Evolutionary conservation across 2,888 invertebrate species (phyloP).

Genomic region (Lasius platythorax): DNA sequence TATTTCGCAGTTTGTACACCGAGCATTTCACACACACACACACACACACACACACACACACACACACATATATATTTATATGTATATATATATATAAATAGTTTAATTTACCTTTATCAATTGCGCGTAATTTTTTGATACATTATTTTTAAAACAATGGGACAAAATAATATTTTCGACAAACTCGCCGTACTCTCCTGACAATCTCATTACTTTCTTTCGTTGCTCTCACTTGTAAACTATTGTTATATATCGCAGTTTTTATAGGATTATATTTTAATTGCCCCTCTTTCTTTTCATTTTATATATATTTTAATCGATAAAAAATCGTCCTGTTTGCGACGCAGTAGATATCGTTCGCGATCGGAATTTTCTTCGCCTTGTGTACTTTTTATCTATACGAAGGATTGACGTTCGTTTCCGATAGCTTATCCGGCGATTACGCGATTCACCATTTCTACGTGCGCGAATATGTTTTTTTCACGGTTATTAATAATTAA

Average conservation of each 20-base stretch:
- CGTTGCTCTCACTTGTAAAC: neutral
- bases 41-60: too few species aligned
- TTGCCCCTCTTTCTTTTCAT: too few species aligned
- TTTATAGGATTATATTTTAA: slow-evolving; percentile 9
- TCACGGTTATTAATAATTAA: slow-evolving; percentile 16
- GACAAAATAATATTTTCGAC: neutral
- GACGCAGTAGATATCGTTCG: slow-evolving; percentile 17
- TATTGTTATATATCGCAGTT: neutral
- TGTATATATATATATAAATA: neutral
- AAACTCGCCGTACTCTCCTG: neutral
- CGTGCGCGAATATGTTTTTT: neutral
- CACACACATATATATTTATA: too few species aligned
- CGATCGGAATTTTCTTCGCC: neutral
- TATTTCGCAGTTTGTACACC: neutral
- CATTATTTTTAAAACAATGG: neutral
- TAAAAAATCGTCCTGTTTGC: neutral
- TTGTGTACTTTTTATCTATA: neutral
- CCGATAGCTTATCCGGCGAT: neutral
- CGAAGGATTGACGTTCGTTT: neutral
- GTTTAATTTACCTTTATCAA: neutral
- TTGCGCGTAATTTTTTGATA: too few species aligned
- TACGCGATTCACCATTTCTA: neutral
- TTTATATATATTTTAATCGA: neutral
- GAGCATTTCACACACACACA: too few species aligned
- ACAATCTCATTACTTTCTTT: neutral